Percentiles rank a stretch among this genome's conserved stretches.
Evolutionary conservation across 1,140 invertebrate species (phyloP).

Genomic region (Drosophila bipectinata): DNA sequence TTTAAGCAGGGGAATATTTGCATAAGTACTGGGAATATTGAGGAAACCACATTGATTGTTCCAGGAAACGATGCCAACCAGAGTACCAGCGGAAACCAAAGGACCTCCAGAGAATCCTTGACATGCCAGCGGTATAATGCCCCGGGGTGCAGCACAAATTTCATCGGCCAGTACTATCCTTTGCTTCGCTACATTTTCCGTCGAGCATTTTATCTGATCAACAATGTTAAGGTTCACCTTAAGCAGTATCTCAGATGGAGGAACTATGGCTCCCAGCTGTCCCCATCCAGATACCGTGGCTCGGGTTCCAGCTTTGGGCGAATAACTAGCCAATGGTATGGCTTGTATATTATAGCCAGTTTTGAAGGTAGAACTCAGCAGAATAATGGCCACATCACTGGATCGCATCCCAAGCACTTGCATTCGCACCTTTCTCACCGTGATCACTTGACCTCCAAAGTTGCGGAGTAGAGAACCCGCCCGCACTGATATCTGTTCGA

Average conservation of each 20-base stretch:
- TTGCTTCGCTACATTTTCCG: not conserved
- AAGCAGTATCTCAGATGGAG: not conserved
- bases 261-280: not conserved
- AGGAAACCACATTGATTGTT: conserved; percentile 10
- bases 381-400: conserved; percentile 29
- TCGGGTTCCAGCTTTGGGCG: not conserved
- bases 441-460: not conserved
- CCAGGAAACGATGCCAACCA: conserved; percentile 37
- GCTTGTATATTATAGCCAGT: not conserved
- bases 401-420: not conserved
- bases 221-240: not conserved
- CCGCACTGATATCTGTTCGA: not conserved
- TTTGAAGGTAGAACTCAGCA: not conserved
- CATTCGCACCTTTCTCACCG: not conserved
- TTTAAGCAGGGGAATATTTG: conserved; percentile 9
- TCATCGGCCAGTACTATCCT: not conserved
- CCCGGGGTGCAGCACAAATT: conserved; percentile 13
- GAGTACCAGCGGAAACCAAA: conserved; percentile 12
- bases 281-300: conserved; percentile 34
- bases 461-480: conserved; percentile 2
- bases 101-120: conserved; percentile 19
- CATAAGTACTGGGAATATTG: conserved; percentile 17
- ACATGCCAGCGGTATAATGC: not conserved
- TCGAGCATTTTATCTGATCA: not conserved
- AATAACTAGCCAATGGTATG: not conserved